Evolutionary conservation across 92 coral and sea anemone genomes (phyloP).

Genomic region (Epizoanthus scotinus): DNA sequence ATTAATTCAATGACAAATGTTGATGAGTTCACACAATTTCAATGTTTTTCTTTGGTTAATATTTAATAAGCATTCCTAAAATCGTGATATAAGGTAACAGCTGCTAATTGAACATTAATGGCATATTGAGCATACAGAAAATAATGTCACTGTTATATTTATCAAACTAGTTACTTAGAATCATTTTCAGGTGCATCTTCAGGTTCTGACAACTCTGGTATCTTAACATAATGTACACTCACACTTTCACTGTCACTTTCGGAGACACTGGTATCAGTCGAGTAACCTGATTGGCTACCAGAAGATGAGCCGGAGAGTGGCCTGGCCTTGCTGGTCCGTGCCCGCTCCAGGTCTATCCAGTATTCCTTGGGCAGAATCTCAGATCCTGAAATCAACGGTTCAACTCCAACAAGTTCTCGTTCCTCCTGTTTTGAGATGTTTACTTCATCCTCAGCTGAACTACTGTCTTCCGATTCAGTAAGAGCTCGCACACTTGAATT

Average conservation of each 20-base stretch:
- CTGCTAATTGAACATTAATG: no score
- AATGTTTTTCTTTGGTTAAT: no score
- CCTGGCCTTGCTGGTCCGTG: background rate
- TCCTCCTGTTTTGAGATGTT: slow-evolving; percentile 15
- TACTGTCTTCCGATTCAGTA: slow-evolving; percentile 33
- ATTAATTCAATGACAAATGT: no score
- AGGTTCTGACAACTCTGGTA: slow-evolving; percentile 38
- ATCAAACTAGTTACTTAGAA: background rate
- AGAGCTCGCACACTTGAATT: slow-evolving; percentile 3
- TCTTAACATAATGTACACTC: slow-evolving; percentile 22
- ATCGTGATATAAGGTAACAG: no score
- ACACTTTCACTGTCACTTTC: slow-evolving; percentile 33
- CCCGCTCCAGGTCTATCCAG: slow-evolving; percentile 28
- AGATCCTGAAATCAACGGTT: slow-evolving; percentile 29
- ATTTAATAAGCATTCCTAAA: no score
- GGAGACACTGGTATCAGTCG: slow-evolving; percentile 36
- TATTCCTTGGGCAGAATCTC: slow-evolving; percentile 29
- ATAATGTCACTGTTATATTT: background rate
- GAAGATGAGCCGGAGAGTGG: slow-evolving; percentile 38
- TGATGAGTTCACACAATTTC: no score
- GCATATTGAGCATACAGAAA: background rate
- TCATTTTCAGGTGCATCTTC: slow-evolving; percentile 44
- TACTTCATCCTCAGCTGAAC: slow-evolving; percentile 33
- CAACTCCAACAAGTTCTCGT: slow-evolving; percentile 28
- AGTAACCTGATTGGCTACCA: slow-evolving; percentile 46